Evolutionary conservation across 2,113 vertebrate genomes (phyloP).

Genomic region (Pleuronectes platessa): DNA sequence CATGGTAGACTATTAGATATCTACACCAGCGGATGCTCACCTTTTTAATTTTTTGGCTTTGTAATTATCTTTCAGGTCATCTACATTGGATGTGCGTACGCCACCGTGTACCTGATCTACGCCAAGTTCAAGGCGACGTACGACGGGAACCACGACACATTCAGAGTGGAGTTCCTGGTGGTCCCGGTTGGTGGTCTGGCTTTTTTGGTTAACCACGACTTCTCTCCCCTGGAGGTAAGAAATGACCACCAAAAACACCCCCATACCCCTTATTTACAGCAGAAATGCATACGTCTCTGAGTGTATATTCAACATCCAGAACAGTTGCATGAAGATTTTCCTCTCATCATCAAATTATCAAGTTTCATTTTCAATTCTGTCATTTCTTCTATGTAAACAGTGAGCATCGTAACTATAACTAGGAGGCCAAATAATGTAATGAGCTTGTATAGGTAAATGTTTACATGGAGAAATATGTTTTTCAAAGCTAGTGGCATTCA

Average conservation of each 20-base stretch:
- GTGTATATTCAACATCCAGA: not conserved
- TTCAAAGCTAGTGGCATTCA: too few relatives aligned
- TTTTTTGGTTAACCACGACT: conserved; percentile 97
- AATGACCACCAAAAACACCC: not conserved
- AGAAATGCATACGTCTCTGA: not conserved
- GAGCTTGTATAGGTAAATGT: too few relatives aligned
- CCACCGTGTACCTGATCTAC: conserved; percentile 97
- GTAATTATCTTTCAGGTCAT: conserved; percentile 84
- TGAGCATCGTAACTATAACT: not conserved
- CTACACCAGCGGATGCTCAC: too few relatives aligned
- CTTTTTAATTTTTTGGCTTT: not conserved
- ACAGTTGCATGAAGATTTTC: too few relatives aligned
- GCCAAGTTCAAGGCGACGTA: conserved; percentile 98
- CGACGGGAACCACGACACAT: conserved; percentile 97
- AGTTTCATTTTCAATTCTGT: not conserved
- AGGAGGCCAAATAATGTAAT: too few relatives aligned
- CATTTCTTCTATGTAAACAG: not conserved
- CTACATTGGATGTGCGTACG: conserved; percentile 95
- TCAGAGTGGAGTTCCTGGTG: conserved; percentile 97
- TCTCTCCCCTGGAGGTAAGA: conserved; percentile 96
- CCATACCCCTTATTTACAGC: not conserved
- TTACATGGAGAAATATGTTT: too few relatives aligned
- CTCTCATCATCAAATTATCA: too few relatives aligned
- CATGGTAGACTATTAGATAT: not conserved
- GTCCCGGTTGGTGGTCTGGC: conserved; percentile 95